Percentiles rank a stretch among this genome's conserved stretches.
phyloP scores from a whole-genome alignment of 1,140 invertebrate species.

The Solenopsis fugax region DNA sequence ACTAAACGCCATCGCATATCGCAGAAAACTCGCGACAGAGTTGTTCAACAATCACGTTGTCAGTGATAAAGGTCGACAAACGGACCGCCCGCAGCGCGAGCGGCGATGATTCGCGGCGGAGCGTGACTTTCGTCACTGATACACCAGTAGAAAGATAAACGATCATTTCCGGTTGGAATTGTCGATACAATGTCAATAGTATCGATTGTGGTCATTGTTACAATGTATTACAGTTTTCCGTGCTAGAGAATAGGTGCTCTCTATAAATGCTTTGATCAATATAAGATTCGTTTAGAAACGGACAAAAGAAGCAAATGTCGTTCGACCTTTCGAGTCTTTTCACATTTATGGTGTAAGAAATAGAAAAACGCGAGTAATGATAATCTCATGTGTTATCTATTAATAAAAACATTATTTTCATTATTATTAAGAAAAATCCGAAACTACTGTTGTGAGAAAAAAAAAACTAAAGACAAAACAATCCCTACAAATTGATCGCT shows the following conservation, averaged over 20 bases:
- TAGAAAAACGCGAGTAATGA: not conserved
- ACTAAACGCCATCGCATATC: not conserved
- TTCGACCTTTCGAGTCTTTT: conserved; percentile 20
- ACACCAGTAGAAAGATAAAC: conserved; percentile 41
- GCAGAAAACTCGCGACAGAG: not conserved
- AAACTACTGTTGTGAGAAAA: too few relatives aligned
- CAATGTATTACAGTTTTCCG: not conserved
- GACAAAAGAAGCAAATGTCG: conserved; percentile 52
- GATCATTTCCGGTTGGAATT: conserved; percentile 42
- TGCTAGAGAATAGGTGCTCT: too few relatives aligned
- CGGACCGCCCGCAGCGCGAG: not conserved
- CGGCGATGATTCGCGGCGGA: not conserved
- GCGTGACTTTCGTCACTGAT: conserved; percentile 5
- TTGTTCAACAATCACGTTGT: not conserved
- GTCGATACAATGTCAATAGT: conserved; percentile 40
- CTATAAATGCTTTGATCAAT: conserved; percentile 53
- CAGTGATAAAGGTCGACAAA: conserved; percentile 49
- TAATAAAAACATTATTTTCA: conserved; percentile 49
- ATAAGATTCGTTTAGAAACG: conserved; percentile 68
- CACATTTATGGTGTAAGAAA: conserved; percentile 7
- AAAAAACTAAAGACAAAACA: too few relatives aligned
- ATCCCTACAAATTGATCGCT: too few relatives aligned
- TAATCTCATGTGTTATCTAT: conserved; percentile 12
- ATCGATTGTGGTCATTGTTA: conserved; percentile 6
- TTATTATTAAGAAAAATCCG: too few relatives aligned